Percentiles rank a stretch among this genome's conserved stretches.
These are phyloP conservation scores for Phaethornis superciliosus DNA, from an alignment of 2,113 vertebrate genomes.

Conservation along the genomic window DNA sequence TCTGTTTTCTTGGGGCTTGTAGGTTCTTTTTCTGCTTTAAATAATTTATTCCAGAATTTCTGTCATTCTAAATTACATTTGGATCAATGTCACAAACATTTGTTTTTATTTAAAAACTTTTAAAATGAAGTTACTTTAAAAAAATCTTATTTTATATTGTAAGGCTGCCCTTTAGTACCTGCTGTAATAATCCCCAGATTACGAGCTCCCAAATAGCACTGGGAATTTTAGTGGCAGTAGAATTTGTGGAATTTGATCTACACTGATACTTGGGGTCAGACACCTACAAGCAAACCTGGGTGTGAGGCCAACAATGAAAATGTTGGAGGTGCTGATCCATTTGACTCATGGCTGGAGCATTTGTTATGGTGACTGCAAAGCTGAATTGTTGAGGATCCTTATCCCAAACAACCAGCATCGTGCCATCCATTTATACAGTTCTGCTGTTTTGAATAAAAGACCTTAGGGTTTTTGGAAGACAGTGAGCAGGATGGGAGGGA, in stretches of 20 bases:
- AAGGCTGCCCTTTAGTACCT: background rate
- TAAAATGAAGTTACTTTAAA: background rate
- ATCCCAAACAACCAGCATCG: rapidly evolving
- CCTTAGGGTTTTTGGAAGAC: background rate
- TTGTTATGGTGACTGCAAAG: background rate
- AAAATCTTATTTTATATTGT: background rate
- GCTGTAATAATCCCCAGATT: background rate
- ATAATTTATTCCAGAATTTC: background rate
- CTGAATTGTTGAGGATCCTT: background rate
- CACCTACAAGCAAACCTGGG: background rate
- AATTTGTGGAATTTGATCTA: background rate
- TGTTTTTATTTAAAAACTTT: background rate
- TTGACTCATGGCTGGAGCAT: rapidly evolving
- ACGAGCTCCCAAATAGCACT: background rate
- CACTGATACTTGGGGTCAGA: background rate
- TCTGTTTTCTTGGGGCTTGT: background rate
- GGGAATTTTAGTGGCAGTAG: background rate
- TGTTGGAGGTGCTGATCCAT: rapidly evolving
- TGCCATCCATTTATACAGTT: background rate
- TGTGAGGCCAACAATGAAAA: background rate
- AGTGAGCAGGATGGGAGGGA: background rate
- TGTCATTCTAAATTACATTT: background rate
- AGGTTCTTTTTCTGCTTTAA: background rate
- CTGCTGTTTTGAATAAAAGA: background rate
- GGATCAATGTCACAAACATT: background rate